Evolutionary conservation across 2,797 vertebrate species (phyloP).

Genomic region (Phyllotis vaccarum): DNA sequence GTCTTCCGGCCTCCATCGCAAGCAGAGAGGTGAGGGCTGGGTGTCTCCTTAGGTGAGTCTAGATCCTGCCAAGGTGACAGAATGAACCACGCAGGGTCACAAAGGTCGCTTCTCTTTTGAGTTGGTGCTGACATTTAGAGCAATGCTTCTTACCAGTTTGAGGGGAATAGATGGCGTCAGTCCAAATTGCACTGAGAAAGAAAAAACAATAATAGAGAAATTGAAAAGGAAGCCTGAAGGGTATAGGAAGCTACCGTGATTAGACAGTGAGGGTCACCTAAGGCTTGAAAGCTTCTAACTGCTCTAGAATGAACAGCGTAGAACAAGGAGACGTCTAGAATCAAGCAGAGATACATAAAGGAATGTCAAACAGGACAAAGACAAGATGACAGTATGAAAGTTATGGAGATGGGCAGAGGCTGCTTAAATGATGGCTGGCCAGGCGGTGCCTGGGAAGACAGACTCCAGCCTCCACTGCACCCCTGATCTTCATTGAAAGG

Average conservation of each 20-base stretch:
- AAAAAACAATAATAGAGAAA: background rate
- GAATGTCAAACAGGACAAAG: background rate
- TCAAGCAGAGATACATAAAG: background rate
- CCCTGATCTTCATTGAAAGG: background rate
- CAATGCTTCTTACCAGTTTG: background rate
- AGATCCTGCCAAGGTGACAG: background rate
- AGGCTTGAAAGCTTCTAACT: background rate
- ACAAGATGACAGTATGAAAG: background rate
- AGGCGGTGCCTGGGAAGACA: background rate
- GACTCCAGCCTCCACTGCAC: background rate
- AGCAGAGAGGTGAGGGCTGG: background rate
- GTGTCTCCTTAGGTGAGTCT: background rate
- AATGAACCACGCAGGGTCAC: background rate
- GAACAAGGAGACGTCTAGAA: background rate
- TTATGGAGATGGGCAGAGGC: background rate
- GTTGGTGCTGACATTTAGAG: background rate
- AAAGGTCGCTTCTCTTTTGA: background rate
- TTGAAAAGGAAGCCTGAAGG: background rate
- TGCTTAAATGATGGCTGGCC: background rate
- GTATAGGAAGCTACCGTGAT: no score
- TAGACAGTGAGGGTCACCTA: background rate
- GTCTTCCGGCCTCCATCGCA: background rate
- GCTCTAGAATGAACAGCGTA: background rate
- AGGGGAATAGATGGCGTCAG: background rate
- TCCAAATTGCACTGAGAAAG: background rate